Conservation (phyloP, 2,113 vertebrate genomes). For the Pelmatolapia mariae region DNA sequence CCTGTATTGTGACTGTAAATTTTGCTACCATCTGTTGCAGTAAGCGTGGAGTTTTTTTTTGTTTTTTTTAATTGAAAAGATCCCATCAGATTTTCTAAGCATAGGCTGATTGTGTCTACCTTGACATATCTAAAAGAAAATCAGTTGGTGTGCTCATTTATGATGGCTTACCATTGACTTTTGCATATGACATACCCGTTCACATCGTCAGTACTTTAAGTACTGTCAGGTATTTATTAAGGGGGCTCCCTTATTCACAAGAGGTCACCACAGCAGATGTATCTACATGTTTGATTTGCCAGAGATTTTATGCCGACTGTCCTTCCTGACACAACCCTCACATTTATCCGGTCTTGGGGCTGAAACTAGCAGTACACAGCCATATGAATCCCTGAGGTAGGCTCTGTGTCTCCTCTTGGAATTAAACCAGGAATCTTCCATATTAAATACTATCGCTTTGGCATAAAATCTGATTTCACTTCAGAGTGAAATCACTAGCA, state of each 20-base stretch:
- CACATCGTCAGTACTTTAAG: background rate
- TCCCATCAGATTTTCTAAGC: background rate
- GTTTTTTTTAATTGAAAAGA: background rate
- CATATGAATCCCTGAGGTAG: background rate
- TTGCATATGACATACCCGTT: background rate
- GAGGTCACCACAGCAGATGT: background rate
- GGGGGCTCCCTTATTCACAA: background rate
- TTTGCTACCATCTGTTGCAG: slow-evolving; percentile 14
- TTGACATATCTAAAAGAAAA: background rate
- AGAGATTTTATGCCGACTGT: background rate
- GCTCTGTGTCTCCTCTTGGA: background rate
- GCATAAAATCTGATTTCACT: background rate
- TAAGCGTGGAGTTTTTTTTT: background rate
- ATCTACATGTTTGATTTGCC: background rate
- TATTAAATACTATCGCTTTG: background rate
- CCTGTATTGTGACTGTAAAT: background rate
- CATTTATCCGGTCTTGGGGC: background rate
- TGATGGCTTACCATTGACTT: background rate
- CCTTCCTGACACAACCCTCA: background rate
- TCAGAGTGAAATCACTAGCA: background rate
- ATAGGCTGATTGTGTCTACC: background rate
- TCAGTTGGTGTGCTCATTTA: background rate
- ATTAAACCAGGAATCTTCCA: background rate
- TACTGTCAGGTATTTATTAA: background rate
- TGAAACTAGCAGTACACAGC: background rate